Base-by-base conservation (phyloP, 1,140 invertebrate species). In the Sipha flava region DNA sequence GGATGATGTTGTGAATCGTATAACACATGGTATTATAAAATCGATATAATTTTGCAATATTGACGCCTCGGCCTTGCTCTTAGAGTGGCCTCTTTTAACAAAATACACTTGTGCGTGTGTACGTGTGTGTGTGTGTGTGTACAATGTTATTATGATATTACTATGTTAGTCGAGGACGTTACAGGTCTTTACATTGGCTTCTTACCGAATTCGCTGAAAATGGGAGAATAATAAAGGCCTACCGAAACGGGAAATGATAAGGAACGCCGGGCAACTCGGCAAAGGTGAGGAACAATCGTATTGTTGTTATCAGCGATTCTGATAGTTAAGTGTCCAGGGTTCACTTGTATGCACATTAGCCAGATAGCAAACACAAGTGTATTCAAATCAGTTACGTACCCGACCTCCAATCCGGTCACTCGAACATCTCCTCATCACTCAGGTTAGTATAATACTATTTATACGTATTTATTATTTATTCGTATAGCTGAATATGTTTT, bases 241-340 rank as follows among this genome's bases (percentile, higher is more conserved):
- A 29, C 66, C 7, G 26, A 70, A 9, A 70, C 64, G 23, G 43
- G 40, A 70, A 47, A 45, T 47, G 14, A 70, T 70, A 29, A 45
- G 66, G 9, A 70, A 4, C 18, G n/a, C n/a, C n/a, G 18, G 26
- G 12, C 26, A 45, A 47, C 29, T 29, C 66, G 2, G 43, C 26
- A 47, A 70, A 70, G 66, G 66, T 70, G 66, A 70, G 40, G 23
- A 70, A 26, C 23, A 47, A 70, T 26, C 29, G 66, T n/a, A n/a
- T 45, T 70, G 23, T 70, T 70, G 29, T 70, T 70, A 70, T 70
- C 66, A 29, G 66, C 23, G 12, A 29, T 70, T 70, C 40, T 29
- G 66, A 70, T 70, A 70, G 5, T n/a, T n/a, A 29, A 47, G 66
- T n/a, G 66, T 70, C 40, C 66, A 70, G 40, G 66, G 66, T 70